These are phyloP conservation scores for Mystacornis crossleyi DNA, from an alignment of 2,113 vertebrate species.

Conservation along the genomic window DNA sequence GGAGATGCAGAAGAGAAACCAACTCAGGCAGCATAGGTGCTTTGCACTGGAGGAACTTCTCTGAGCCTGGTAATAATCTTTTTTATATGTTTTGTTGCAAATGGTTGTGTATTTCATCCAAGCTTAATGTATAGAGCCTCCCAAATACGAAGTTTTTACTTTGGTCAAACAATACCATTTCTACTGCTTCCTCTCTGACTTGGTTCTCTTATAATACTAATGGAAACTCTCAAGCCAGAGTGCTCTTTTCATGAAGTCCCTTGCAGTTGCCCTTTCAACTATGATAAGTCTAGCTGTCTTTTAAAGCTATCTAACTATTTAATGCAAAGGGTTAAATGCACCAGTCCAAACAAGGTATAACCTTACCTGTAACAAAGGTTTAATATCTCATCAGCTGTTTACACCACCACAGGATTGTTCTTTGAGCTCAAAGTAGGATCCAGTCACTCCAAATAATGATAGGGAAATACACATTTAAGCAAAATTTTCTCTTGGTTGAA, in stretches of 20 bases:
- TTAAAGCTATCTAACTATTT: neutral
- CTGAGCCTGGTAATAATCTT: neutral
- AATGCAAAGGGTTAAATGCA: neutral
- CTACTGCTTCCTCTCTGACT: neutral
- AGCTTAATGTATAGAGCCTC: neutral
- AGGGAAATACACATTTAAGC: neutral
- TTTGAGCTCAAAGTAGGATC: neutral
- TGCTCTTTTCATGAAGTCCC: neutral
- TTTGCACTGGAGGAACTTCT: neutral
- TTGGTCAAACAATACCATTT: neutral
- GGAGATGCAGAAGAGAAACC: neutral
- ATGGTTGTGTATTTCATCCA: neutral
- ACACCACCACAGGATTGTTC: neutral
- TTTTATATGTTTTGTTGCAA: neutral
- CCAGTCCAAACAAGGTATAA: neutral
- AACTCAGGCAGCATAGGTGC: neutral
- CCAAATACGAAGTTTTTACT: neutral
- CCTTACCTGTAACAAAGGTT: neutral
- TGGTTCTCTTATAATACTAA: neutral
- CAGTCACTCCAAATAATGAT: neutral
- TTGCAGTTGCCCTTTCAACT: neutral
- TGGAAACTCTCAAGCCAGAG: neutral
- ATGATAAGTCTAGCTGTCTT: neutral
- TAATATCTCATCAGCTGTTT: neutral
- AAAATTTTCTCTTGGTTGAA: neutral